Evolutionary conservation across 2,888 invertebrate species (phyloP).

Genomic region (Dichetophora obliterata): DNA sequence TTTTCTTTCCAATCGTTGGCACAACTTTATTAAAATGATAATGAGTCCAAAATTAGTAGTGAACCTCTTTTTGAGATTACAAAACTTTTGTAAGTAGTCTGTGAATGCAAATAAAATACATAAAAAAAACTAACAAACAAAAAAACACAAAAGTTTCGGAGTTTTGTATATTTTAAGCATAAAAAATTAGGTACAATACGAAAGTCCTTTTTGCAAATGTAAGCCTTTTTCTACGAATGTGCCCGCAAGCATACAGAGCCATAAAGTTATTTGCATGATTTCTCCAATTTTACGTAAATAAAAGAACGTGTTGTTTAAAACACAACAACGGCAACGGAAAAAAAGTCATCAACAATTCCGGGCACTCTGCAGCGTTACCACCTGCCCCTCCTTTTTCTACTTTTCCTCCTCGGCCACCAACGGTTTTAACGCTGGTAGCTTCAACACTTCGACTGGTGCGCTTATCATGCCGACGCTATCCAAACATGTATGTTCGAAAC

Average conservation of each 20-base stretch:
- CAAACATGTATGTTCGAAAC: background rate
- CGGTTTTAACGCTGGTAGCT: background rate
- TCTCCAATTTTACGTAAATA: constrained; percentile 27
- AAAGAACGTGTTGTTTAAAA: constrained; percentile 4
- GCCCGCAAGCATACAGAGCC: constrained; percentile 55
- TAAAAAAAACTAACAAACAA: background rate
- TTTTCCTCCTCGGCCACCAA: background rate
- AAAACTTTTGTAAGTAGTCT: background rate
- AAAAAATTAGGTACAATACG: background rate
- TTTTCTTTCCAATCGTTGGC: constrained; percentile 7
- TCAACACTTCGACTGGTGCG: background rate
- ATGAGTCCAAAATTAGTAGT: constrained; percentile 11
- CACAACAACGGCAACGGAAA: background rate
- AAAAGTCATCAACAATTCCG: constrained; percentile 21
- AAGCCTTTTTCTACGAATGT: background rate
- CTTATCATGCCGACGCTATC: constrained; percentile 14
- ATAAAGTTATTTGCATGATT: constrained; percentile 56
- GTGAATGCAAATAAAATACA: background rate
- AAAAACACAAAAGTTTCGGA: background rate
- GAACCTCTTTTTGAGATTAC: background rate
- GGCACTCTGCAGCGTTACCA: background rate
- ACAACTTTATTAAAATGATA: constrained; percentile 34
- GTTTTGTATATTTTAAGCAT: background rate
- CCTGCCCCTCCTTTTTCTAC: background rate
- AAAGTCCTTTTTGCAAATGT: background rate